phyloP scores from a whole-genome alignment of 2,113 vertebrate genomes.

The Engystomops pustulosus region DNA sequence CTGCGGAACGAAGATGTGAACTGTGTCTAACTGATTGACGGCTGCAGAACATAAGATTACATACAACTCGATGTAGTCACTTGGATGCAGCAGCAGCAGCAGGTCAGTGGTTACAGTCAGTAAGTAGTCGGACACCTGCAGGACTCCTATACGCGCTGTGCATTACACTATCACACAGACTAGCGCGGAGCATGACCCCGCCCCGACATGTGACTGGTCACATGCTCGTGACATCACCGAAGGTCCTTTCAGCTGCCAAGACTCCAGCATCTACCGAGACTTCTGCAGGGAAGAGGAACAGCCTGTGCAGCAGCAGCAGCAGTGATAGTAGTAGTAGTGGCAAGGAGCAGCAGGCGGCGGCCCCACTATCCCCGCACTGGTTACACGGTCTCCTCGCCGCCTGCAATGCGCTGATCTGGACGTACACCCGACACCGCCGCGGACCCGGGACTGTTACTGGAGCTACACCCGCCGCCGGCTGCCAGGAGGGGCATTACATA shows the following conservation, averaged over 20 bases:
- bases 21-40: too few relatives aligned
- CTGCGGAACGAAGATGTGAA: too few relatives aligned
- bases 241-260: conserved; percentile 15
- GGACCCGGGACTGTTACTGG: background rate
- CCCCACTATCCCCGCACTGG: background rate
- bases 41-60: too few relatives aligned
- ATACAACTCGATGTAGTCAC: too few relatives aligned
- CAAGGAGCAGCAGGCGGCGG: background rate
- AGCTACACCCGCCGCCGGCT: background rate
- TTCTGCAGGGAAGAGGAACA: background rate
- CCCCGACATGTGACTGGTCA: background rate
- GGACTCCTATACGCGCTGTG: too few relatives aligned
- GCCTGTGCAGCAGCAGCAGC: too few relatives aligned
- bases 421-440: too few relatives aligned
- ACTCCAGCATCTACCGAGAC: background rate
- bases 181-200: background rate
- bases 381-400: background rate
- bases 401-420: background rate
- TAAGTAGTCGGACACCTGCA: too few relatives aligned
- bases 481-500: conserved; percentile 32
- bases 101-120: too few relatives aligned
- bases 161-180: too few relatives aligned
- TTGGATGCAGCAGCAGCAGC: too few relatives aligned
- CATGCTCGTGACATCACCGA: background rate
- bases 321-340: too few relatives aligned